Percentiles rank a stretch among this genome's conserved stretches.
These are phyloP conservation scores for Cancer borealis DNA, from an alignment of 2,888 invertebrate genomes.

Conservation along the genomic window DNA sequence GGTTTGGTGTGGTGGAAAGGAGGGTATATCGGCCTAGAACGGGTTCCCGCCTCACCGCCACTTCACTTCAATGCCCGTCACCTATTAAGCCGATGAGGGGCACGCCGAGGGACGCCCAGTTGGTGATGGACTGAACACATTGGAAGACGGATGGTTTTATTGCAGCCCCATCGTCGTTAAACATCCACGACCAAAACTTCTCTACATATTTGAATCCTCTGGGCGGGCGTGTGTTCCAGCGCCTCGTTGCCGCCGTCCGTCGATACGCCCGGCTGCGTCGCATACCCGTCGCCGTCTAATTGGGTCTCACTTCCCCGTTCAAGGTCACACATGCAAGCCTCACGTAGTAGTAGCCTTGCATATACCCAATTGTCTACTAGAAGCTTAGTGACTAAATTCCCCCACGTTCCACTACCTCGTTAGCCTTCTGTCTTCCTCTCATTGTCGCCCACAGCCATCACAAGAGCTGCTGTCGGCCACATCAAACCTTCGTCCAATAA, in stretches of 20 bases:
- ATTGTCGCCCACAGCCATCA: not conserved
- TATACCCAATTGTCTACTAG: not conserved
- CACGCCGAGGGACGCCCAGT: not conserved
- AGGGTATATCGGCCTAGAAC: slow-evolving; percentile 24
- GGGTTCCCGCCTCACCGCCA: not conserved
- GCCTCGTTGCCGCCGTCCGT: not conserved
- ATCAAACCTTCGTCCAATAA: not conserved
- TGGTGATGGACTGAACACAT: not conserved
- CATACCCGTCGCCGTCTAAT: not conserved
- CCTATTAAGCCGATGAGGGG: not conserved
- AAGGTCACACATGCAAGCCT: not conserved
- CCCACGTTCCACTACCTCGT: not conserved
- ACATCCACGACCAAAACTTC: not conserved
- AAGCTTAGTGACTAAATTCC: not conserved
- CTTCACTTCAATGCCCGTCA: not conserved
- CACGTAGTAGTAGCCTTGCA: not conserved
- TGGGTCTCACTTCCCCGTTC: not conserved
- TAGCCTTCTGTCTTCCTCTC: not conserved
- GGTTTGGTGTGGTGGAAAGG: not conserved
- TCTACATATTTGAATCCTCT: not conserved
- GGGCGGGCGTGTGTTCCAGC: not conserved
- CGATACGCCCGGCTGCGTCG: not conserved
- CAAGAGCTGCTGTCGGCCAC: not conserved
- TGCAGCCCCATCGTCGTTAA: not conserved
- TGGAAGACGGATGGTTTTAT: not conserved